Conservation (phyloP, 2,888 invertebrate genomes). For the Metellina segmentata region DNA sequence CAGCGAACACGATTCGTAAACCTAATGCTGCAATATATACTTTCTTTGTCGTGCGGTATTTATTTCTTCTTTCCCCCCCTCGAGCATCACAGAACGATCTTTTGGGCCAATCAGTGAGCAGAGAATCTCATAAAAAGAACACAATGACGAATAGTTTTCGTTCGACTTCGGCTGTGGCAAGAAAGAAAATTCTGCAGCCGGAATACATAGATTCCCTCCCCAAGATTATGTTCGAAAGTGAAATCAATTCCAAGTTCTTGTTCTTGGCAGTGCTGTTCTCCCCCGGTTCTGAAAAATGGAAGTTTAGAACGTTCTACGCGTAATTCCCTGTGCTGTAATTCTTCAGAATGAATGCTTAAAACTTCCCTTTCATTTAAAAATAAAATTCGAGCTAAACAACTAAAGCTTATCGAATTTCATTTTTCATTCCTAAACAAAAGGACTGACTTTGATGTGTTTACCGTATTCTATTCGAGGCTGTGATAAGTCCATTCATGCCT, state of each 20-base stretch:
- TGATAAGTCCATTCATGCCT: too few species aligned
- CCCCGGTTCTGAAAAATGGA: neutral
- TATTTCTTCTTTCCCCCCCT: conserved; percentile 17
- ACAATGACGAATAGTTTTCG: conserved; percentile 52
- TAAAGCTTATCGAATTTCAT: neutral
- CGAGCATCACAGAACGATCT: conserved; percentile 42
- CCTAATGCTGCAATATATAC: conserved; percentile 39
- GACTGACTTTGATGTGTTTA: neutral
- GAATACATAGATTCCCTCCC: conserved; percentile 31
- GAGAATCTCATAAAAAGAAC: conserved; percentile 48
- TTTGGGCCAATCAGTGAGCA: conserved; percentile 44
- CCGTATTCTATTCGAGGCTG: too few species aligned
- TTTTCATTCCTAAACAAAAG: neutral
- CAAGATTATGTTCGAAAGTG: conserved; percentile 26
- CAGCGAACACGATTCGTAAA: conserved; percentile 46
- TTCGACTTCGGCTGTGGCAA: conserved; percentile 35
- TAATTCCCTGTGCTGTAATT: neutral
- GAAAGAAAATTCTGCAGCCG: conserved; percentile 11
- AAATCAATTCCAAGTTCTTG: conserved; percentile 36
- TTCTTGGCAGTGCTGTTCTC: neutral
- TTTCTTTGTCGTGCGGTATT: conserved; percentile 32
- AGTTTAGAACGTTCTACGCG: neutral
- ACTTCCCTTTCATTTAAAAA: neutral
- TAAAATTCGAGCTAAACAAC: neutral
- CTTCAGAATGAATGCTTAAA: neutral